These are phyloP conservation scores for Notiomystis cincta DNA, from an alignment of 2,113 vertebrate genomes.

Conservation along the genomic window DNA sequence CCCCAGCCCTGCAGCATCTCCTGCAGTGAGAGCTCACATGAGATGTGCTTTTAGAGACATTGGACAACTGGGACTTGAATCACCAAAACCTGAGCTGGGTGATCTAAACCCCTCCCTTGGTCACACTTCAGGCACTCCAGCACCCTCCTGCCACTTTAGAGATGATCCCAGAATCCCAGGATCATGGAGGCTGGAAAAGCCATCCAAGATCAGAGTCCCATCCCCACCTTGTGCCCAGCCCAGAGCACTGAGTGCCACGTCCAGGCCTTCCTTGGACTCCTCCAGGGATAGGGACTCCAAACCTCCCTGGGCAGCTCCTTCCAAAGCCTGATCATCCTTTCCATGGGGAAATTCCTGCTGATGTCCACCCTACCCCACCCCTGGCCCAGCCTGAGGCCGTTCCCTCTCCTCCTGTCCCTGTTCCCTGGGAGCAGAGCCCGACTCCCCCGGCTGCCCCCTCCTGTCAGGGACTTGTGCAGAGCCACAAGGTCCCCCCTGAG, in stretches of 20 bases:
- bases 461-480: background rate
- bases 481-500: background rate
- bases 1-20: background rate
- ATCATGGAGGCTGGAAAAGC: background rate
- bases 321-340: background rate
- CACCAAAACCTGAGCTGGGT: background rate
- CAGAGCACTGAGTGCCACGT: background rate
- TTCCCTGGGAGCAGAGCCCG: background rate
- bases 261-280: background rate
- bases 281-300: background rate
- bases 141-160: background rate
- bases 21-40: background rate
- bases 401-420: background rate
- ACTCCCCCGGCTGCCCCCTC: background rate
- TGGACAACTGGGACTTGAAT: fast-evolving
- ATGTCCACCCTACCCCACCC: fast-evolving
- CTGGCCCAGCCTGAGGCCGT: background rate
- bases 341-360: background rate
- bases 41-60: fast-evolving
- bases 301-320: background rate
- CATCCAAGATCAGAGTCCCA: fast-evolving
- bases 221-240: background rate
- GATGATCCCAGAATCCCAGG: background rate
- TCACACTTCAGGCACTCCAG: background rate
- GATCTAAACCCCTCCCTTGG: background rate